These are phyloP conservation scores for Bradypodion pumilum DNA, from an alignment of 2,797 vertebrate genomes.

Conservation along the genomic window DNA sequence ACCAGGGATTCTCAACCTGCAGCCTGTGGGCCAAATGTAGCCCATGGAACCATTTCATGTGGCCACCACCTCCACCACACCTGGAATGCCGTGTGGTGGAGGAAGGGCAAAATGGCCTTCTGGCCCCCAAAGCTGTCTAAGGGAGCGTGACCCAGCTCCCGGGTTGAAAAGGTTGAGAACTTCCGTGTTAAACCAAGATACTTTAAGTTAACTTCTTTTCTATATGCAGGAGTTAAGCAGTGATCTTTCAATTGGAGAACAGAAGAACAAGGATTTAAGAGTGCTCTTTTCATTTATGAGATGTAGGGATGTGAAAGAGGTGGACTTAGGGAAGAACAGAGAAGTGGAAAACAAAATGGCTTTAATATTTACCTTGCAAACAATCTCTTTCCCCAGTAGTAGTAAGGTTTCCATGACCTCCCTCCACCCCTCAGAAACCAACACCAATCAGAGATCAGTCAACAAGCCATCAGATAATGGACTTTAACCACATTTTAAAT, in stretches of 20 bases:
- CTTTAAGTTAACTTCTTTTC: too few relatives aligned
- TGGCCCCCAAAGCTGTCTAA: too few relatives aligned
- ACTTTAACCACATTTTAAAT: conserved; percentile 24
- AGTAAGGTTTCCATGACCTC: conserved; percentile 53
- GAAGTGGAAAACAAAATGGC: not conserved
- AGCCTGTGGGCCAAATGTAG: too few relatives aligned
- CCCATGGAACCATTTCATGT: too few relatives aligned
- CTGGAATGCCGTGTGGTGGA: too few relatives aligned
- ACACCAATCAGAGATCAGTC: conserved; percentile 51
- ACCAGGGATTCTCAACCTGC: too few relatives aligned
- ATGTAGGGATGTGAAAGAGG: not conserved
- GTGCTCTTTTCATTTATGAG: not conserved
- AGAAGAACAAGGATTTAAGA: not conserved
- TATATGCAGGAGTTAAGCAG: not conserved
- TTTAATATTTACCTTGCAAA: conserved; percentile 22
- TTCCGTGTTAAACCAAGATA: too few relatives aligned
- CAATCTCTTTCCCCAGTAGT: not conserved
- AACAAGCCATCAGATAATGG: conserved; percentile 6
- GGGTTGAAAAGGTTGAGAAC: too few relatives aligned
- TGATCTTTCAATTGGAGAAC: not conserved
- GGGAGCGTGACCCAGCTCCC: too few relatives aligned
- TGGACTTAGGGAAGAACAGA: not conserved
- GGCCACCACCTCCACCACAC: too few relatives aligned
- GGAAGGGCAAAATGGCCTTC: too few relatives aligned
- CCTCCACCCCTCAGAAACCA: conserved; percentile 7